phyloP scores from a whole-genome alignment of 2,797 vertebrate species.

The Champsocephalus esox region DNA sequence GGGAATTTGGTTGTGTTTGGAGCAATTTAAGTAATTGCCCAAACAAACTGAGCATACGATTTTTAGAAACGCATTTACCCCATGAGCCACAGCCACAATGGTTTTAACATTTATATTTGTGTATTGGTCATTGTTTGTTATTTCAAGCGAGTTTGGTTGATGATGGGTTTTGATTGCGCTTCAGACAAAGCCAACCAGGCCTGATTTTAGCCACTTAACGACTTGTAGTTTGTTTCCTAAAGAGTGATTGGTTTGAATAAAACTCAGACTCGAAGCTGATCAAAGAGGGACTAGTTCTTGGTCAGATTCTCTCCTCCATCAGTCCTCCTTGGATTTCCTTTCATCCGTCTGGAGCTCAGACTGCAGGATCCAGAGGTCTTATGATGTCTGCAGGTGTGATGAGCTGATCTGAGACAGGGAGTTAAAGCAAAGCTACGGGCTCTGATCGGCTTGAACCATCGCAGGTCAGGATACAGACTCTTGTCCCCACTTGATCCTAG shows the following conservation, averaged over 20 bases:
- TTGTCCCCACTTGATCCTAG: constrained; percentile 62
- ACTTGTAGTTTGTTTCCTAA: too few species aligned
- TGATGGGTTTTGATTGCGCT: too few species aligned
- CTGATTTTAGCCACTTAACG: too few species aligned
- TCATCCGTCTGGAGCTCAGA: constrained; percentile 20
- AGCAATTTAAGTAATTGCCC: too few species aligned
- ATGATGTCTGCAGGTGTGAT: constrained; percentile 22
- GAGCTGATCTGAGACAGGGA: constrained; percentile 25
- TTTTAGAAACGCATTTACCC: too few species aligned
- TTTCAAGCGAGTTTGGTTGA: too few species aligned
- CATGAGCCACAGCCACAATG: too few species aligned
- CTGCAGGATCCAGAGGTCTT: constrained; percentile 23
- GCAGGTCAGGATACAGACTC: constrained; percentile 42
- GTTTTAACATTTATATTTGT: too few species aligned
- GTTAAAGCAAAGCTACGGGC: constrained; percentile 39
- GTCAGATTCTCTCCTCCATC: background rate
- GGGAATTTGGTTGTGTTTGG: too few species aligned
- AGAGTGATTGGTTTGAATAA: background rate
- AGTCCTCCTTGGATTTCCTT: constrained; percentile 9
- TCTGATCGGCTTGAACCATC: constrained; percentile 26
- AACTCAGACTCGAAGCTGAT: background rate
- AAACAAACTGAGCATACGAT: too few species aligned
- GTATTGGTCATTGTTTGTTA: too few species aligned
- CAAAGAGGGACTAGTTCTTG: background rate
- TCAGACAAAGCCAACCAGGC: too few species aligned